Conservation (phyloP, 2,797 vertebrate species). For the Urosaurus nigricauda region DNA sequence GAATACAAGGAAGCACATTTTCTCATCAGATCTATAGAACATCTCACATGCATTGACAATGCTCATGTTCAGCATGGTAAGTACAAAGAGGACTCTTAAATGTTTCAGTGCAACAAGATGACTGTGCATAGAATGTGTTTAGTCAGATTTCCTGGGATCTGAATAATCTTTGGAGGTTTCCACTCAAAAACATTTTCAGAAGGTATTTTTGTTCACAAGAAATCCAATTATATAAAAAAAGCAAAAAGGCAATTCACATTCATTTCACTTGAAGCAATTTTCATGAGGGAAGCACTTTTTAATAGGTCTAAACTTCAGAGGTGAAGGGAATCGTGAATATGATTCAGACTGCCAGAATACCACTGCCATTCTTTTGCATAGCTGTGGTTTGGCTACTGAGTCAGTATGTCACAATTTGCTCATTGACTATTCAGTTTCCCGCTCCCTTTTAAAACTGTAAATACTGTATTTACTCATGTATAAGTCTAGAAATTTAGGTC, state of each 20-base stretch:
- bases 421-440: neutral
- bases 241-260: neutral
- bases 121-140: neutral
- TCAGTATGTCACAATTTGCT: neutral
- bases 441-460: no score
- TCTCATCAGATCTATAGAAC: conserved; percentile 89
- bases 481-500: no score
- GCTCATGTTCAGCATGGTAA: conserved; percentile 94
- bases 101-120: neutral
- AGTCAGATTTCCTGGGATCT: neutral
- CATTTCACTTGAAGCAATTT: neutral
- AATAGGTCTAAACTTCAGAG: neutral
- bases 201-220: no score
- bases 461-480: no score
- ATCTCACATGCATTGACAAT: conserved; percentile 89
- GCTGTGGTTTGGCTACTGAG: neutral
- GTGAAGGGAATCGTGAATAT: neutral
- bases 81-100: conserved; percentile 53
- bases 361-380: neutral
- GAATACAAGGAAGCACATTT: conserved; percentile 86
- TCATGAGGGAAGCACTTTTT: neutral
- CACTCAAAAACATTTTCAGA: neutral
- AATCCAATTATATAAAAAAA: no score
- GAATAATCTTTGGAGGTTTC: neutral
- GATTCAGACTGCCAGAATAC: neutral